Evolutionary conservation across 2,888 invertebrate species (phyloP).

Genomic region (Lycophotia porphyrea): DNA sequence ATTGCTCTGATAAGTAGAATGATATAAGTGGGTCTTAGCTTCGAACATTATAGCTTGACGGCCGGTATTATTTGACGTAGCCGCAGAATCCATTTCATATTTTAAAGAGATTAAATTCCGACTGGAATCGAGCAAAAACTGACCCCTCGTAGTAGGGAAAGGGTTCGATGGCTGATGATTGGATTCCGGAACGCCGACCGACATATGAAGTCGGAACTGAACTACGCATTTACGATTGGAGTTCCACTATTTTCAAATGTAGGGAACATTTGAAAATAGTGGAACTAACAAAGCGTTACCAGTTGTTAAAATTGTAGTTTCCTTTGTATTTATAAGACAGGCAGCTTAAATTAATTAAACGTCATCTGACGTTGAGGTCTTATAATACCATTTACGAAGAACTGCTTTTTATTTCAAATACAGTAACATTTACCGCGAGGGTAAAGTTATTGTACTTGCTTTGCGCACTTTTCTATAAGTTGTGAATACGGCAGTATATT

Average conservation of each 20-base stretch:
- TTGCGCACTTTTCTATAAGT: neutral
- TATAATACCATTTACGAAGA: neutral
- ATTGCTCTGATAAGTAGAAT: constrained; percentile 55
- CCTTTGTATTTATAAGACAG: neutral
- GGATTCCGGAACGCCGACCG: constrained; percentile 20
- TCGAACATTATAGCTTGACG: constrained; percentile 39
- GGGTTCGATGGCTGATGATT: constrained; percentile 34
- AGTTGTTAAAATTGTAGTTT: neutral
- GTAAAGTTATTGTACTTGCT: neutral
- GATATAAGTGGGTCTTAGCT: constrained; percentile 42
- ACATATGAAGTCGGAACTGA: constrained; percentile 16
- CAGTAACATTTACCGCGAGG: neutral
- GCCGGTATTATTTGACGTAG: constrained; percentile 38
- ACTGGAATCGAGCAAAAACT: constrained; percentile 32
- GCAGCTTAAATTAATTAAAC: no score
- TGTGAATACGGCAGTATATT: neutral
- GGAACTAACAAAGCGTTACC: neutral
- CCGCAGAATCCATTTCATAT: constrained; percentile 34
- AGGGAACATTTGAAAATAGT: no score
- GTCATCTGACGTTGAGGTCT: no score
- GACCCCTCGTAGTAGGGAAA: constrained; percentile 33
- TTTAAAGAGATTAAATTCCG: constrained; percentile 50
- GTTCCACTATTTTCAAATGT: neutral
- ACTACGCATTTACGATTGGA: neutral
- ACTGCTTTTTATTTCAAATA: neutral